Evolutionary conservation across 2,888 invertebrate species (phyloP).

Genomic region (Copidosoma aretas): DNA sequence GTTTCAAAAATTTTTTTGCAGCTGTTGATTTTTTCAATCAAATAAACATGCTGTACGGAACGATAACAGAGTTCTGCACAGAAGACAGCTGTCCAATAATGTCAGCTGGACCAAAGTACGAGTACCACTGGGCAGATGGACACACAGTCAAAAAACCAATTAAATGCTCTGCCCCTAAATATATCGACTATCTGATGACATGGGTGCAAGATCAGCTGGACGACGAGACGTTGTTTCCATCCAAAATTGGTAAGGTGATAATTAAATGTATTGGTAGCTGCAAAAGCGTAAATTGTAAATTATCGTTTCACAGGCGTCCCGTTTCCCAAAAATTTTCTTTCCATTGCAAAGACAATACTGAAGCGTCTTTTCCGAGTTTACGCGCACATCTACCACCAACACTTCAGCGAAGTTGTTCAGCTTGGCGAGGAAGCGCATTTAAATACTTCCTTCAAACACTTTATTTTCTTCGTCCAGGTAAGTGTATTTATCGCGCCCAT

Average conservation of each 20-base stretch:
- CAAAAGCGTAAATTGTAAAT: slow-evolving; percentile 12
- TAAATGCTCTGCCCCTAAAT: slow-evolving; percentile 98
- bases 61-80: slow-evolving; percentile 99
- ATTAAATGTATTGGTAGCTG: no score
- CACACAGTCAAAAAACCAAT: slow-evolving; percentile 98
- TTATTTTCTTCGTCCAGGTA: slow-evolving; percentile 96
- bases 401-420: slow-evolving; percentile 97
- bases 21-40: slow-evolving; percentile 99
- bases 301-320: slow-evolving; percentile 77
- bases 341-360: slow-evolving; percentile 96
- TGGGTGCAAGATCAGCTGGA: slow-evolving; percentile 99
- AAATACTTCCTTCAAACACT: slow-evolving; percentile 99
- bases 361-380: slow-evolving; percentile 98
- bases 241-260: slow-evolving; percentile 81
- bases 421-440: slow-evolving; percentile 98
- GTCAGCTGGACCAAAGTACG: slow-evolving; percentile 99
- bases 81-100: slow-evolving; percentile 97
- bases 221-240: slow-evolving; percentile 97
- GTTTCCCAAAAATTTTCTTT: slow-evolving; percentile 96
- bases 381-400: slow-evolving; percentile 99
- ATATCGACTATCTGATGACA: slow-evolving; percentile 99
- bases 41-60: slow-evolving; percentile 99
- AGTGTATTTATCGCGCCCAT: slow-evolving; percentile 23
- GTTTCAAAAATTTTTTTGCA: slow-evolving; percentile 62
- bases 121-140: slow-evolving; percentile 99